Evolutionary conservation across 1,140 invertebrate genomes (phyloP), one percentile per base, ranked within the genome.

Genomic region (Drosophila sturtevanti): DNA sequence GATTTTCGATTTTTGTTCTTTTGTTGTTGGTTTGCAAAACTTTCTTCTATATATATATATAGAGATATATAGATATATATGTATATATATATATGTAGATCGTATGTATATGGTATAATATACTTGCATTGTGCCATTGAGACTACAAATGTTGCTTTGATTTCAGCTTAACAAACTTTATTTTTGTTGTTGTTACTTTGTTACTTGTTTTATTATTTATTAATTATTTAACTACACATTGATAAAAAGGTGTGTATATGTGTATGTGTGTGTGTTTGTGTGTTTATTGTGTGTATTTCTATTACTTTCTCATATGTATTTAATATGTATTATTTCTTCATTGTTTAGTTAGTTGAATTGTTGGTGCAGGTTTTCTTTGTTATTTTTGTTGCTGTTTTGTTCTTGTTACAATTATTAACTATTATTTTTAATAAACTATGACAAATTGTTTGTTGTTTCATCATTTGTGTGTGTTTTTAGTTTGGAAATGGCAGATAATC

Each of bases 101-200:
- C 70, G 67, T 82, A 72, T 31, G 27, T 31, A 31, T 31, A 31
- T 31, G 27, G 3, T 31, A 67, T 63, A 65, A 63, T 71, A 79
- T 77, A 77, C 61, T 76, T 48, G 73, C 69, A 61, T 41, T 66
- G 74, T 82, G 81, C 72, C 79, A 72, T 80, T 67, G 82, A 69
- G 78, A 86, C 82, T 86, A 87, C 68, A 87, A 81, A 81, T 68
- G 71, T 76, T 81, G 82, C 62, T 82, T 86, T 86, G 82, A 86
- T 86, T 86, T 87, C 79, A 85, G 81, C 82, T 87, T 75, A 65
- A 48, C 16, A 48, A 48, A 48, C 41, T 21, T 48, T 48, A 10
- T 21, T 21, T 35, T 59, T 59, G 16, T 59, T 55, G 52, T 27
- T 55, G 16, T 55, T 55, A 31, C 27, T 31, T 31, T 4, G 2